A percentile compares a stretch with the other conserved stretches of the same genome.
These are phyloP conservation scores for Lipotes vexillifer DNA, from an alignment of 2,113 vertebrate species.

Conservation along the genomic window DNA sequence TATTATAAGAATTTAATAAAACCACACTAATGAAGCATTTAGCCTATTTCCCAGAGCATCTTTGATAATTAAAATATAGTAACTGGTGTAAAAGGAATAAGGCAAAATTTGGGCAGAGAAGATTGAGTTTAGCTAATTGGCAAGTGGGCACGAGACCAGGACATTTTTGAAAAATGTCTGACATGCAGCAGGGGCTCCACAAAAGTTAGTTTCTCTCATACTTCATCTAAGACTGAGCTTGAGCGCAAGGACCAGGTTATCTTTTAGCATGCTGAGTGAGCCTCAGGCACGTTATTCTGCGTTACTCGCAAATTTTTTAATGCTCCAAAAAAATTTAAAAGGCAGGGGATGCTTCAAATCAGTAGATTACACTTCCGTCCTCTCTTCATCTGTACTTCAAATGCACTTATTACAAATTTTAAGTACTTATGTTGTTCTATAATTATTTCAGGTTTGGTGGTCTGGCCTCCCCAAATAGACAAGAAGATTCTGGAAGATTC, in stretches of 20 bases:
- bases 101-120: background rate
- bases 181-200: background rate
- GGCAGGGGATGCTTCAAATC: background rate
- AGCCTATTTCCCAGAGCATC: background rate
- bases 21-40: background rate
- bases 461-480: background rate
- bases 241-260: background rate
- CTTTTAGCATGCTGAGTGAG: background rate
- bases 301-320: background rate
- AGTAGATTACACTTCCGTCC: background rate
- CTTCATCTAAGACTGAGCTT: background rate
- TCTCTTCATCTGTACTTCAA: background rate
- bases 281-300: background rate
- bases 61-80: background rate
- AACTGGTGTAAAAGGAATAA: background rate
- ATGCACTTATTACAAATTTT: background rate
- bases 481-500: background rate
- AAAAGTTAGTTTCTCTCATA: background rate
- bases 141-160: background rate
- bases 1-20: background rate
- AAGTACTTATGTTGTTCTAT: background rate
- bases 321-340: background rate
- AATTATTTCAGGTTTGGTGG: background rate
- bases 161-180: background rate
- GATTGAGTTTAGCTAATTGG: fast-evolving